Conservation (phyloP, 2,888 invertebrate genomes). For the Nephrocerus scutellatus region DNA sequence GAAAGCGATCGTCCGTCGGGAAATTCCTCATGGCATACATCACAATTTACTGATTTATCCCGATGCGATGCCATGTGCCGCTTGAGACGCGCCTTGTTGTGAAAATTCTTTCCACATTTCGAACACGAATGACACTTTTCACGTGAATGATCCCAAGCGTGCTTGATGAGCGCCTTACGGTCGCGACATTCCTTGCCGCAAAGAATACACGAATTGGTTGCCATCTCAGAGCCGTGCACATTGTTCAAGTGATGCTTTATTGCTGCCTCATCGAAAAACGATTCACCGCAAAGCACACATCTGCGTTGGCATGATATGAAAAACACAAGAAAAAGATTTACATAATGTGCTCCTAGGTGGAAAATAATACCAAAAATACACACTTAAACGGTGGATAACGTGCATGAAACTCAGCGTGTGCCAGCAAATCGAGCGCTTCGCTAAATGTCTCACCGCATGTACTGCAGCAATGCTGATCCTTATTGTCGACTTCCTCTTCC, state of each 20-base stretch:
- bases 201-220: slow-evolving; percentile 58
- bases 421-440: slow-evolving; percentile 67
- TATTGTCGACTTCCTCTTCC: slow-evolving; percentile 30
- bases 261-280: slow-evolving; percentile 56
- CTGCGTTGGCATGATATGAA: slow-evolving; percentile 31
- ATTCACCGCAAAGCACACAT: slow-evolving; percentile 60
- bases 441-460: slow-evolving; percentile 73
- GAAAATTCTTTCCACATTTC: slow-evolving; percentile 64
- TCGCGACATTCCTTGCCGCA: slow-evolving; percentile 66
- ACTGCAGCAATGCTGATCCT: slow-evolving; percentile 60
- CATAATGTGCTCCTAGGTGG: not conserved
- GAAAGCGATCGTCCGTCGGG: slow-evolving; percentile 63
- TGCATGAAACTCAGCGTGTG: slow-evolving; percentile 73
- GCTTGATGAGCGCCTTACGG: slow-evolving; percentile 59
- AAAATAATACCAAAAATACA: slow-evolving; percentile 13
- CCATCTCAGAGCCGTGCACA: slow-evolving; percentile 55
- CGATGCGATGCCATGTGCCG: slow-evolving; percentile 66
- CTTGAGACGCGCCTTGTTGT: slow-evolving; percentile 59
- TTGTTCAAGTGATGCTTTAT: slow-evolving; percentile 58
- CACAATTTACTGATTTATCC: slow-evolving; percentile 63
- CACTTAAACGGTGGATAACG: slow-evolving; percentile 52
- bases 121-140: slow-evolving; percentile 59
- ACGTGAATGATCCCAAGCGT: slow-evolving; percentile 62
- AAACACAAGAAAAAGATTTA: not conserved
- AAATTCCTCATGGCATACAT: slow-evolving; percentile 64